Evolutionary conservation across 2,797 vertebrate genomes (phyloP).

Genomic region (Sternarchorhynchus goeldii): DNA sequence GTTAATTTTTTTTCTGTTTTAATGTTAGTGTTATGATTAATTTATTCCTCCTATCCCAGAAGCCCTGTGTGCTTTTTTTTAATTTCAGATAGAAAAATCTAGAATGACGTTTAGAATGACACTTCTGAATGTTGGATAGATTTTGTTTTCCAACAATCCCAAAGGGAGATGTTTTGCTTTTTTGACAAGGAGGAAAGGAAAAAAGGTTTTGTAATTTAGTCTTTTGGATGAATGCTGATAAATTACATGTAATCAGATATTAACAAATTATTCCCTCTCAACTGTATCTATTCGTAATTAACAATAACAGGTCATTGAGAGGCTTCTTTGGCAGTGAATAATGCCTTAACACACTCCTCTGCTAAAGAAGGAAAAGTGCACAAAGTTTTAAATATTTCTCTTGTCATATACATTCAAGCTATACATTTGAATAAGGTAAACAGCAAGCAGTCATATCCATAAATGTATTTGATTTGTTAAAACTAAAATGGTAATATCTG

Average conservation of each 20-base stretch:
- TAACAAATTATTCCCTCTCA: neutral
- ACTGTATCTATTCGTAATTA: slow-evolving; percentile 1
- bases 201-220: neutral
- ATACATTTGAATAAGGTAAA: slow-evolving; percentile 1
- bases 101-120: slow-evolving; percentile 9
- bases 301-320: neutral
- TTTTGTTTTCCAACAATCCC: neutral
- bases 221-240: neutral
- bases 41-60: slow-evolving; percentile 14
- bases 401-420: neutral
- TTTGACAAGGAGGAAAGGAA: neutral
- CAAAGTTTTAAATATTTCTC: neutral
- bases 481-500: neutral
- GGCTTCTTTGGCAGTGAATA: slow-evolving; percentile 23
- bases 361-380: slow-evolving; percentile 3
- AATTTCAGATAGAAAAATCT: slow-evolving; percentile 7
- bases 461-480: neutral
- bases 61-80: slow-evolving; percentile 25
- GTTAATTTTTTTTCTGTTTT: slow-evolving; percentile 13
- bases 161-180: neutral
- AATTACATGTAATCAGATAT: neutral
- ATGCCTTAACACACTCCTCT: slow-evolving; percentile 21
- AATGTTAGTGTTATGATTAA: slow-evolving; percentile 18
- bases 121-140: neutral
- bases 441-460: slow-evolving; percentile 1